Evolutionary conservation across 2,888 invertebrate species (phyloP).

Genomic region (Cremastinae sp.): DNA sequence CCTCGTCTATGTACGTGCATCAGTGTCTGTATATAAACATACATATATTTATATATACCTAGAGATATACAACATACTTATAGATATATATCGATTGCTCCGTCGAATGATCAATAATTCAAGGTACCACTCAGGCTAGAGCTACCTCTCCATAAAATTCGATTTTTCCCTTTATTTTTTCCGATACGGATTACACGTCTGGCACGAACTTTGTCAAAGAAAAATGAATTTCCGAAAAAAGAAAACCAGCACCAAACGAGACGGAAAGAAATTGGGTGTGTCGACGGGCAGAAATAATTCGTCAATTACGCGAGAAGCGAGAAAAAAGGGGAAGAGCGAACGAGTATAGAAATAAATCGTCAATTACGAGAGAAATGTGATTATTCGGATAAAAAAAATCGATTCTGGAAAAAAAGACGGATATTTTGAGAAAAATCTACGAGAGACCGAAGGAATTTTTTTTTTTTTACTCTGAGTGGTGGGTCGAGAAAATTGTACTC

Average conservation of each 20-base stretch:
- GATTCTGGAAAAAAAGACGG: not conserved
- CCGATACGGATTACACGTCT: not conserved
- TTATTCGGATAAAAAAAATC: not conserved
- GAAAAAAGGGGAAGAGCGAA: not conserved
- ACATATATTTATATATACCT: slow-evolving; percentile 42
- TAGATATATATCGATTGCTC: slow-evolving; percentile 70
- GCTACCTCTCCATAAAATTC: slow-evolving; percentile 8
- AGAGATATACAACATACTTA: slow-evolving; percentile 8
- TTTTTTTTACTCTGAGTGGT: too few relatives aligned
- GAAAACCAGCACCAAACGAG: not conserved
- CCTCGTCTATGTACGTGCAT: slow-evolving; percentile 48
- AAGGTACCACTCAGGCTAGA: slow-evolving; percentile 67
- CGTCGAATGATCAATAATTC: slow-evolving; percentile 73
- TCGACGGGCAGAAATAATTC: not conserved
- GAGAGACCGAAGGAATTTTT: too few relatives aligned
- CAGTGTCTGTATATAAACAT: slow-evolving; percentile 43
- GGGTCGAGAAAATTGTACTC: too few relatives aligned
- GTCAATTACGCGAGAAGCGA: not conserved
- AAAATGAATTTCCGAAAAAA: not conserved
- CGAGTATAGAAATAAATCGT: not conserved
- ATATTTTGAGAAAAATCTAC: too few relatives aligned
- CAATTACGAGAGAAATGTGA: slow-evolving; percentile 10
- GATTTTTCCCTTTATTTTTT: slow-evolving; percentile 10
- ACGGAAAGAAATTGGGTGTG: not conserved
- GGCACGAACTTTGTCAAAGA: not conserved